A percentile compares a stretch with the other conserved stretches of the same genome.
These are phyloP conservation scores for Pangasius krempfi DNA, from an alignment of 2,797 vertebrate species.

Conservation along the genomic window DNA sequence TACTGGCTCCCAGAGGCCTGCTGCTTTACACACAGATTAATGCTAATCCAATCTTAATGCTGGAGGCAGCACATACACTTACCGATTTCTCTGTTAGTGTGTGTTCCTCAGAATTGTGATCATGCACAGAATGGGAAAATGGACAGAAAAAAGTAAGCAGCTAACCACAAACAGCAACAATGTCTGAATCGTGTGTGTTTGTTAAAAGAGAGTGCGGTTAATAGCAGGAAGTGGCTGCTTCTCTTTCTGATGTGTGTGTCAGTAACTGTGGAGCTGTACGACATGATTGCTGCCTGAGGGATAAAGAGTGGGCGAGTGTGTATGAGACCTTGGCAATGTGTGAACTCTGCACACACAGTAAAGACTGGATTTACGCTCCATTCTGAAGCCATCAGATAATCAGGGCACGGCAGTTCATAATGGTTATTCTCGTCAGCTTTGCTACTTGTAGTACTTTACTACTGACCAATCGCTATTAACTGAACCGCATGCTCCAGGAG, in stretches of 20 bases:
- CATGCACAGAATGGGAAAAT: background rate
- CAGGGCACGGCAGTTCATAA: background rate
- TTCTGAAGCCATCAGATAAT: conserved; percentile 1
- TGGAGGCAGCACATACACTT: conserved; percentile 39
- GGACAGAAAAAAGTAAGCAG: background rate
- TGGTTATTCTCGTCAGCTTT: background rate
- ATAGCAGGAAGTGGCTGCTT: conserved; percentile 1
- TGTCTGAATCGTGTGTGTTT: background rate
- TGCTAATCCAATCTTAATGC: conserved; percentile 60
- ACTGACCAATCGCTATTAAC: background rate
- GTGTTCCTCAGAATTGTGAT: conserved; percentile 19
- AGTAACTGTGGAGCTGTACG: conserved; percentile 28
- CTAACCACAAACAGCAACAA: background rate
- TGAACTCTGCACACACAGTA: background rate
- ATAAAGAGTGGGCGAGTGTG: conserved; percentile 34
- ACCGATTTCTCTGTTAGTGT: conserved; percentile 14
- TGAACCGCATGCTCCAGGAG: too few relatives aligned
- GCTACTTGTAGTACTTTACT: background rate
- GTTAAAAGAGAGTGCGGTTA: background rate
- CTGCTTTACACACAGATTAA: conserved; percentile 59
- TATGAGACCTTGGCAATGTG: conserved; percentile 20
- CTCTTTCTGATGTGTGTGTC: conserved; percentile 4
- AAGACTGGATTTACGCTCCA: background rate
- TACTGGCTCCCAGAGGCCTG: conserved; percentile 33
- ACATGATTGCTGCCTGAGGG: conserved; percentile 44